Percentiles rank a stretch among this genome's conserved stretches.
Conservation (phyloP, 2,113 vertebrate species). For the Lontra canadensis region DNA sequence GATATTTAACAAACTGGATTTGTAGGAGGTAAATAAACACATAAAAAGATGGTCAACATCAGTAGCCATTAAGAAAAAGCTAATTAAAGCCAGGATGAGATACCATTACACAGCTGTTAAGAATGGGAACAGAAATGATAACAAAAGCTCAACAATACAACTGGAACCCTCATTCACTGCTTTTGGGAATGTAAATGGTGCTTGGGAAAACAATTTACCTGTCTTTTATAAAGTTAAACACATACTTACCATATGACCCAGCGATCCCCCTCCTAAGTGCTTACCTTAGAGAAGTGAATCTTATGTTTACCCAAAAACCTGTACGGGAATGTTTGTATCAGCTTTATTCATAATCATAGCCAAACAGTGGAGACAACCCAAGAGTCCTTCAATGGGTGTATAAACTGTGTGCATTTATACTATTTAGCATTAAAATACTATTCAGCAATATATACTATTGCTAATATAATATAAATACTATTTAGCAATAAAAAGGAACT, state of each 20-base stretch:
- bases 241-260: not conserved
- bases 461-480: not conserved
- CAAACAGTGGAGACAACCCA: not conserved
- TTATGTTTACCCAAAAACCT: not conserved
- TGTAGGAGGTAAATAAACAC: not conserved
- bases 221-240: not conserved
- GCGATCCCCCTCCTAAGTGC: not conserved
- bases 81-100: not conserved
- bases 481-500: not conserved
- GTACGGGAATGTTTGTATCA: not conserved
- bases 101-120: not conserved
- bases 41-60: not conserved
- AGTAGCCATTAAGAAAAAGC: not conserved
- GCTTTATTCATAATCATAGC: not conserved
- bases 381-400: not conserved
- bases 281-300: not conserved
- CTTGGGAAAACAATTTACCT: not conserved
- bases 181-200: not conserved
- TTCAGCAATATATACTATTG: constrained; percentile 2
- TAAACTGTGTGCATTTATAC: not conserved
- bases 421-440: not conserved
- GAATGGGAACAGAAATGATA: not conserved
- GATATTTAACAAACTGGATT: not conserved
- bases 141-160: not conserved
- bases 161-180: not conserved